Conservation (phyloP, 2,797 vertebrate species). For the Lepilemur septentrionalis region DNA sequence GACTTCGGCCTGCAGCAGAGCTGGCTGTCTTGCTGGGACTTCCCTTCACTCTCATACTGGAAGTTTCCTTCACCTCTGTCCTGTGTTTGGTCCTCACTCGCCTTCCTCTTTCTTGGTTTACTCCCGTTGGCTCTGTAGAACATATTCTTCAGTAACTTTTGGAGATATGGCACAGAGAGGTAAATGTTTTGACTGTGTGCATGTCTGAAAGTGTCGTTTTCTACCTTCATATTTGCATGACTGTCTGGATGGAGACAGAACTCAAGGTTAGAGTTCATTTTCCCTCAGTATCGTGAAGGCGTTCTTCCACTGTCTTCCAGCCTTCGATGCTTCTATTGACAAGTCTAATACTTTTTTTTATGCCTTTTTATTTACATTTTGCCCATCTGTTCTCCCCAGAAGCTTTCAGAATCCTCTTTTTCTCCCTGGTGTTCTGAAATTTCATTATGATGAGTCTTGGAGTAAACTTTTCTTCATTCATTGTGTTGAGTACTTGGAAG, state of each 20-base stretch:
- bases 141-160: neutral
- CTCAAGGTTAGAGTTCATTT: neutral
- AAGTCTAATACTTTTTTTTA: neutral
- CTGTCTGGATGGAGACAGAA: neutral
- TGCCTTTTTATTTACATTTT: neutral
- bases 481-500: neutral
- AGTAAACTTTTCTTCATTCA: neutral
- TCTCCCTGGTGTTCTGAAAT: neutral
- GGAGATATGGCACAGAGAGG: neutral
- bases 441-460: neutral
- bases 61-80: neutral
- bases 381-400: neutral
- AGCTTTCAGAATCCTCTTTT: neutral
- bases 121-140: neutral
- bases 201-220: neutral
- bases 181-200: neutral
- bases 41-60: neutral
- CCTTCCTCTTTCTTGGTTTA: neutral
- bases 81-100: neutral
- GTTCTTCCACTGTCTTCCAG: neutral
- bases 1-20: neutral
- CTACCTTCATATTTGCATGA: neutral
- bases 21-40: neutral
- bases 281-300: slow-evolving; percentile 30
- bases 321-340: neutral